Conservation (phyloP, 2,113 vertebrate genomes). For the Todiramphus saurophagus region DNA sequence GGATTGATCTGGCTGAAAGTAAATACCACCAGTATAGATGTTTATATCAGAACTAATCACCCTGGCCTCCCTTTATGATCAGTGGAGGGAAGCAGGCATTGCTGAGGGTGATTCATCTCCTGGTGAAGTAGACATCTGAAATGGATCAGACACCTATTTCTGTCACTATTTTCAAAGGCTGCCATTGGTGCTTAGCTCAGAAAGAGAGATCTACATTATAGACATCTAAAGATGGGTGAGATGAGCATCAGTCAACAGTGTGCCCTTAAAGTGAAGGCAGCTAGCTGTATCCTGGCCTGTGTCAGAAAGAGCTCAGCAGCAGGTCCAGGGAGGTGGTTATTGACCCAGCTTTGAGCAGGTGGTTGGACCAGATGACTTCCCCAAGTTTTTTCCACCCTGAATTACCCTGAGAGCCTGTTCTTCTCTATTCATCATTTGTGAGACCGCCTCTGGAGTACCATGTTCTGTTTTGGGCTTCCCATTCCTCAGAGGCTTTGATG, state of each 20-base stretch:
- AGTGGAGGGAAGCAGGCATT: background rate
- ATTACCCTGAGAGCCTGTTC: background rate
- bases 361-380: background rate
- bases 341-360: background rate
- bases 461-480: background rate
- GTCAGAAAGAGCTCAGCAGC: background rate
- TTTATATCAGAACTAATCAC: background rate
- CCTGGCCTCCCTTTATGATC: background rate
- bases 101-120: background rate
- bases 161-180: constrained; percentile 3
- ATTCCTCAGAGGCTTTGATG: background rate
- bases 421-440: background rate
- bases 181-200: background rate
- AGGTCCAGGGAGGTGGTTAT: background rate
- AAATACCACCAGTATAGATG: background rate
- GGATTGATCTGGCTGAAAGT: background rate
- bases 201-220: background rate
- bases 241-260: background rate
- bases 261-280: background rate
- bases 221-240: background rate
- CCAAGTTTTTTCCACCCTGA: background rate
- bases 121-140: background rate
- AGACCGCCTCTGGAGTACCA: fast-evolving
- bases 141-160: constrained; percentile 14
- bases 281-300: background rate